Conservation (phyloP, 2,113 vertebrate genomes). For the Elanoides forficatus region DNA sequence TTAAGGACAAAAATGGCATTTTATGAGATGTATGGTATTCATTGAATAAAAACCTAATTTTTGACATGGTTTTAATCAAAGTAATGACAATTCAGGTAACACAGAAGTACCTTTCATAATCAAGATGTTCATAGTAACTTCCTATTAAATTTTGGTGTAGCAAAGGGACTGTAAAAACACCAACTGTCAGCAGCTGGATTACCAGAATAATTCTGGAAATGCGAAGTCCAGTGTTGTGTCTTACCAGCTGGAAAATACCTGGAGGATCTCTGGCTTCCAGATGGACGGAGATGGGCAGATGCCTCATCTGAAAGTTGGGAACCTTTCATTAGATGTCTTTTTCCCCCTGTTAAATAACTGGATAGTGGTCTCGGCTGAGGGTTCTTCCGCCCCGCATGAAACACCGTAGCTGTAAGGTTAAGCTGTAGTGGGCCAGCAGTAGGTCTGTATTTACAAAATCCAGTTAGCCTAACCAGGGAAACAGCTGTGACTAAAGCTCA, state of each 20-base stretch:
- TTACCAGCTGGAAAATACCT: neutral
- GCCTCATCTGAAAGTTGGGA: neutral
- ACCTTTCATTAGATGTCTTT: neutral
- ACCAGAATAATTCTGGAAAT: neutral
- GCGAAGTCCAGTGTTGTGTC: neutral
- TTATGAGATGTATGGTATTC: neutral
- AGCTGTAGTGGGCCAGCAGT: neutral
- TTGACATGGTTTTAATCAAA: neutral
- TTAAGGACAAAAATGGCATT: neutral
- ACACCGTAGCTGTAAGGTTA: fast-evolving
- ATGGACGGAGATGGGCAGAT: neutral
- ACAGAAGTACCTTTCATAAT: neutral
- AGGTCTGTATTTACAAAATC: neutral
- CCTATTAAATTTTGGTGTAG: neutral
- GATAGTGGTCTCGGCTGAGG: no score
- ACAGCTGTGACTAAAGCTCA: neutral
- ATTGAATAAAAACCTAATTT: neutral
- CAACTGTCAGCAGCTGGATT: neutral
- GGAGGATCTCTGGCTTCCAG: neutral
- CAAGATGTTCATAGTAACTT: neutral
- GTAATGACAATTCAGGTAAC: neutral
- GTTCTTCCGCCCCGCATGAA: fast-evolving
- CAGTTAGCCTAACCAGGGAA: neutral
- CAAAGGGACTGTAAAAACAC: neutral
- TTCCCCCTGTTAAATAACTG: neutral